phyloP scores from a whole-genome alignment of 2,888 invertebrate genomes.

The Idaea aversata region DNA sequence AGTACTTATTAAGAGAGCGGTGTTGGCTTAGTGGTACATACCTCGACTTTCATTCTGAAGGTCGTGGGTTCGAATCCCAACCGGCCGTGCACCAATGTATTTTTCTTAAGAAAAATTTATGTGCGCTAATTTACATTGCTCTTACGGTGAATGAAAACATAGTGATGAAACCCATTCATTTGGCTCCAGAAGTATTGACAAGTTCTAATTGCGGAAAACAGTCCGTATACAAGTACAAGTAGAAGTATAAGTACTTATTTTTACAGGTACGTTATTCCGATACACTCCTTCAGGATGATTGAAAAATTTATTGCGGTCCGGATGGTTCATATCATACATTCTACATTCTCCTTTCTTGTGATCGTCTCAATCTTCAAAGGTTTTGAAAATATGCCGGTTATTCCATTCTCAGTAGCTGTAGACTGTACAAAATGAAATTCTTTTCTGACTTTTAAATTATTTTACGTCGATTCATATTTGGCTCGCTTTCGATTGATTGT shows the following conservation, averaged over 20 bases:
- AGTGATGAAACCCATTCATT: too few species aligned
- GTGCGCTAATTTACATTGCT: too few species aligned
- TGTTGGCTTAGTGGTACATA: too few species aligned
- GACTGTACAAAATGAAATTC: background rate
- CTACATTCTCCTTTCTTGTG: slow-evolving; percentile 30
- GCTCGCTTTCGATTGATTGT: background rate
- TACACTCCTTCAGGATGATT: slow-evolving; percentile 36
- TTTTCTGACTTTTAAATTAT: background rate
- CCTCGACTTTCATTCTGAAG: too few species aligned
- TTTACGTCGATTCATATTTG: background rate
- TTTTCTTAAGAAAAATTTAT: too few species aligned
- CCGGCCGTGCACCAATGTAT: too few species aligned
- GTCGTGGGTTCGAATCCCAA: too few species aligned
- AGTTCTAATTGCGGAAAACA: too few species aligned
- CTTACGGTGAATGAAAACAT: too few species aligned
- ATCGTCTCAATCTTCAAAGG: slow-evolving; percentile 28
- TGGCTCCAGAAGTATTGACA: too few species aligned
- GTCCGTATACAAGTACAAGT: too few species aligned
- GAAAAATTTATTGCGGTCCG: slow-evolving; percentile 43
- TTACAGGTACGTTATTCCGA: slow-evolving; percentile 6
- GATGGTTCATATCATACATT: slow-evolving; percentile 30
- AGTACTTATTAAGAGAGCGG: background rate
- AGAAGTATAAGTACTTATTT: background rate
- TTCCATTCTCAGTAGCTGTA: slow-evolving; percentile 16
- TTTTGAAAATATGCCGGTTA: slow-evolving; percentile 22